Base-by-base conservation (phyloP, 2,888 invertebrate species). In the Pyrrhia umbra region DNA sequence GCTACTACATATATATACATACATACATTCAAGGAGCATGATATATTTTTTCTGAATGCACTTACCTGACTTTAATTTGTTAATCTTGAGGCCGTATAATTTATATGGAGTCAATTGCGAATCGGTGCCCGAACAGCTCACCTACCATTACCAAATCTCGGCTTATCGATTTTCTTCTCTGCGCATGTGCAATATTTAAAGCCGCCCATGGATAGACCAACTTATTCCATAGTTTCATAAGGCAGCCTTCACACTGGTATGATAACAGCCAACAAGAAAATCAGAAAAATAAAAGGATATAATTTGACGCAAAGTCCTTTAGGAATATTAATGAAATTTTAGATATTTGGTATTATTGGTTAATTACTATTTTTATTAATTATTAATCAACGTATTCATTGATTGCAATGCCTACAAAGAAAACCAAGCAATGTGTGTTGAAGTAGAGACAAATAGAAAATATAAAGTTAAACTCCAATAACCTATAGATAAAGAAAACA, bases 131-230 rank as follows among this genome's bases (percentile, higher is more conserved):
- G 34, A 34, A 9, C n/a, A 16, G n/a, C 23, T n/a, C 46, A 25
- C n/a, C n/a, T 1, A 3, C 16, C 2, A 6, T 40, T 15, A 18
- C 10, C 10, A 4, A 40, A 34, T 34, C 34, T 34, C 42, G 2
- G 3, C 18, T 6, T 16, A 54, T 54, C 10, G 43, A 43, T 43
- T 9, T 1, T 37, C 0, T 50, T 2, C 8, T 59, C 4, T 20
- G 58, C 58, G 58, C 58, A 59, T 59, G 58, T 59, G 58, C 54
- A 34, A 10, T n/a, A n/a, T 2, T 15, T n/a, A 13, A 6, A 2
- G 23, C 21, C 16, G 9, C 21, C 51, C 9, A 27, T 27, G 27
- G 27, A 21, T 34, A 16, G 6, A 13, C 16, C n/a, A 2, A 20
- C 4, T n/a, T 21, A 16, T 21, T 23, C 2, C 10, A 30, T 40